Evolutionary conservation across 2,888 invertebrate species (phyloP).

Genomic region (Uropetala carovei): DNA sequence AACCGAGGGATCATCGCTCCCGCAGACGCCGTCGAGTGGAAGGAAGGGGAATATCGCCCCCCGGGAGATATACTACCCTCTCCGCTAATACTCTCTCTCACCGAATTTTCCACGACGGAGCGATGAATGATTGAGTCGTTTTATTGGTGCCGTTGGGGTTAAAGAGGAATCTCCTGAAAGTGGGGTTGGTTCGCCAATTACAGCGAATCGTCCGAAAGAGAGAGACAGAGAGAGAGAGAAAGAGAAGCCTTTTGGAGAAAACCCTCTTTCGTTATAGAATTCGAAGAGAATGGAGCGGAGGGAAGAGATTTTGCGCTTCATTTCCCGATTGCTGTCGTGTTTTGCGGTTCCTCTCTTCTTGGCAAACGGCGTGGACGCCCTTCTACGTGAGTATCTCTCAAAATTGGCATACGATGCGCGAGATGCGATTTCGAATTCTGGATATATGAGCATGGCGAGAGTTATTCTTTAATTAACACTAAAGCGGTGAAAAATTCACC

Average conservation of each 20-base stretch:
- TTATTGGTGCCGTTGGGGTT: no score
- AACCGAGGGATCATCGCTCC: conserved; percentile 13
- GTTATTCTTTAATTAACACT: no score
- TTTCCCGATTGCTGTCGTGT: conserved; percentile 37
- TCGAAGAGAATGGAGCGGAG: conserved; percentile 15
- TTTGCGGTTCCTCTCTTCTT: not conserved
- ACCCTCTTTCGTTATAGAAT: not conserved
- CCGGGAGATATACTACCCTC: not conserved
- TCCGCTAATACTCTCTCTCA: no score
- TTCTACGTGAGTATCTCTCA: conserved; percentile 8
- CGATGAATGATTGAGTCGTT: no score
- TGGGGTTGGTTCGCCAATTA: no score
- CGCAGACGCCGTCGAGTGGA: not conserved
- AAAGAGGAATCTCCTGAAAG: not conserved
- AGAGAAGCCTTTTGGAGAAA: no score
- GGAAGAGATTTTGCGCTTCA: conserved; percentile 38
- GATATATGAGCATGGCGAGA: no score
- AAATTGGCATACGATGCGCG: not conserved
- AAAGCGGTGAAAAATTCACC: no score
- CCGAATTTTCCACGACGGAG: no score
- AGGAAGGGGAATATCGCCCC: not conserved
- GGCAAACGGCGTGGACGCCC: not conserved
- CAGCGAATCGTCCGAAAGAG: no score
- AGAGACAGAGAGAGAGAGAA: no score
- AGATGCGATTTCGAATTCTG: no score